phyloP scores from a whole-genome alignment of 2,888 invertebrate species.

The Diabrotica balteata region DNA sequence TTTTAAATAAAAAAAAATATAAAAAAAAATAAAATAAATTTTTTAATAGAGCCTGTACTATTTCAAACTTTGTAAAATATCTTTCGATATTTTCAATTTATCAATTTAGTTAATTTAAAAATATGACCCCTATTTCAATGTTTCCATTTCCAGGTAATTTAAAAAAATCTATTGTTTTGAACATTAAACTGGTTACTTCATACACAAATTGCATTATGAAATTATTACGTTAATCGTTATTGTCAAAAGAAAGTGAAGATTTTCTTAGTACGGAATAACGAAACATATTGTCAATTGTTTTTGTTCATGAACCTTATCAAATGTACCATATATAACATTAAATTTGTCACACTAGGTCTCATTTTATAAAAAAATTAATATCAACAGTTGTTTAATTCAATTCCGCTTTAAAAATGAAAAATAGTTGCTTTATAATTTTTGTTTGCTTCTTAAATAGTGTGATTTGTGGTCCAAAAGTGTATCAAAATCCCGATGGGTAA shows the following conservation, averaged over 20 bases:
- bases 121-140: too few species aligned
- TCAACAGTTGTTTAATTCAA: not conserved
- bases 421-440: constrained; percentile 12
- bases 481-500: constrained; percentile 52
- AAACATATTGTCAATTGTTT: constrained; percentile 55
- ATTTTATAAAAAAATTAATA: constrained; percentile 1
- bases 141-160: too few species aligned
- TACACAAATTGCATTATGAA: constrained; percentile 11
- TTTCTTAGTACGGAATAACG: constrained; percentile 33
- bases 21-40: too few species aligned
- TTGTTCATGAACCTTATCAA: constrained; percentile 53
- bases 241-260: constrained; percentile 47
- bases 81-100: too few species aligned
- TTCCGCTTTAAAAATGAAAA: constrained; percentile 14
- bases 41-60: too few species aligned
- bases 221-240: constrained; percentile 17
- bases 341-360: constrained; percentile 17
- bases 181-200: constrained; percentile 4
- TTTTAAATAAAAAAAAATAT: too few species aligned
- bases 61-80: too few species aligned
- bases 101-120: too few species aligned
- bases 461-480: constrained; percentile 53
- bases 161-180: not conserved
- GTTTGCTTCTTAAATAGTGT: constrained; percentile 14
- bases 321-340: constrained; percentile 47